Conservation (phyloP, 2,113 vertebrate genomes). For the Triplophysa tibetana region DNA sequence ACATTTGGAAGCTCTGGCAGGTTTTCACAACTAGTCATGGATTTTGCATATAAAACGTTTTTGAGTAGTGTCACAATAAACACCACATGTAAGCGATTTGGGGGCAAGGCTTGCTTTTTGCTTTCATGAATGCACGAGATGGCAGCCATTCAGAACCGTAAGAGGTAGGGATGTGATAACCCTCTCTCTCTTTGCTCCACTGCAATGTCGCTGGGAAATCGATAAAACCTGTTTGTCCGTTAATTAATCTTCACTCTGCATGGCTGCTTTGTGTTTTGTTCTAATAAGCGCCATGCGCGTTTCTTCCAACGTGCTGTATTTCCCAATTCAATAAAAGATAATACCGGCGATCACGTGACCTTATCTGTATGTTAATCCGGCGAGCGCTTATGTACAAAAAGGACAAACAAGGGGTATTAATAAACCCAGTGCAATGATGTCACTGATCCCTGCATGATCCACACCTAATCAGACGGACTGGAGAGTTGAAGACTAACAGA, state of each 20-base stretch:
- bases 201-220: slow-evolving; percentile 33
- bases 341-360: slow-evolving; percentile 4
- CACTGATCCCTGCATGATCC: slow-evolving; percentile 39
- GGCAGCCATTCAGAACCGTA: slow-evolving; percentile 8
- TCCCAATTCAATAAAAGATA: slow-evolving; percentile 18
- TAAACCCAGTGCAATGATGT: slow-evolving; percentile 21
- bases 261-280: slow-evolving; percentile 9
- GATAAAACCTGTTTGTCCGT: slow-evolving; percentile 36
- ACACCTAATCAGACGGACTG: slow-evolving; percentile 7
- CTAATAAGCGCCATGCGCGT: slow-evolving; percentile 12
- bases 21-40: slow-evolving; percentile 6
- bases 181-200: not conserved
- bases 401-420: slow-evolving; percentile 13
- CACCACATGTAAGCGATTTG: slow-evolving; percentile 24
- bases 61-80: not conserved
- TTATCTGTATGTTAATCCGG: slow-evolving; percentile 30
- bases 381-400: slow-evolving; percentile 23
- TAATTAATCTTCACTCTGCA: slow-evolving; percentile 38
- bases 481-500: slow-evolving; percentile 12
- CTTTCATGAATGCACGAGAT: slow-evolving; percentile 1
- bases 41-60: slow-evolving; percentile 15
- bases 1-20: not conserved
- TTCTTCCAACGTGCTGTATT: not conserved
- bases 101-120: not conserved
- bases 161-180: not conserved